These are phyloP conservation scores for Antheraea yamamai DNA, from an alignment of 2,888 invertebrate species.

Conservation along the genomic window DNA sequence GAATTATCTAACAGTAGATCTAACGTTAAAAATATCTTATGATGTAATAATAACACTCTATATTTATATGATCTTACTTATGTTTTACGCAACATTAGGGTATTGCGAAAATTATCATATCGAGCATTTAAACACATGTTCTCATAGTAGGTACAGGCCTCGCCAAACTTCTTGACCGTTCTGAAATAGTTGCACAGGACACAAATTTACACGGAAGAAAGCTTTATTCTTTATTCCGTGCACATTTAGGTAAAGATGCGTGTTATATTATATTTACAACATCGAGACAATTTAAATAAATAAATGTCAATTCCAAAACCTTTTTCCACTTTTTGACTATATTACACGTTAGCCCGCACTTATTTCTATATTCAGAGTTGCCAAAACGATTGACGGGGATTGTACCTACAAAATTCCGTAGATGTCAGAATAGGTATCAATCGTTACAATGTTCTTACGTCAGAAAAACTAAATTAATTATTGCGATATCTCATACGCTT, in stretches of 20 bases:
- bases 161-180: too few relatives aligned
- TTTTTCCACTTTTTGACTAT: too few relatives aligned
- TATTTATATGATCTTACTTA: neutral
- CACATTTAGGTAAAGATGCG: too few relatives aligned
- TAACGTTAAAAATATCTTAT: neutral
- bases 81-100: neutral
- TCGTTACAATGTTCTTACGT: neutral
- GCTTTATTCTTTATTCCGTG: too few relatives aligned
- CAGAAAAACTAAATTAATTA: neutral
- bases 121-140: neutral
- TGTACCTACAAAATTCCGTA: neutral
- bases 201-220: too few relatives aligned
- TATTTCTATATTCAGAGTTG: too few relatives aligned
- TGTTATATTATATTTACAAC: too few relatives aligned
- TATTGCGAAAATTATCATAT: neutral
- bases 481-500: constrained; percentile 1
- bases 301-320: too few relatives aligned
- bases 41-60: neutral
- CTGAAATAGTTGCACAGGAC: too few relatives aligned
- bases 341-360: too few relatives aligned
- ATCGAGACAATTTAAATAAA: too few relatives aligned
- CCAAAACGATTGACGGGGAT: too few relatives aligned
- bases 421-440: neutral
- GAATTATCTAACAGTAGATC: neutral
- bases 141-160: neutral